Evolutionary conservation across 2,797 vertebrate genomes (phyloP).

Genomic region (Varecia variegata): DNA sequence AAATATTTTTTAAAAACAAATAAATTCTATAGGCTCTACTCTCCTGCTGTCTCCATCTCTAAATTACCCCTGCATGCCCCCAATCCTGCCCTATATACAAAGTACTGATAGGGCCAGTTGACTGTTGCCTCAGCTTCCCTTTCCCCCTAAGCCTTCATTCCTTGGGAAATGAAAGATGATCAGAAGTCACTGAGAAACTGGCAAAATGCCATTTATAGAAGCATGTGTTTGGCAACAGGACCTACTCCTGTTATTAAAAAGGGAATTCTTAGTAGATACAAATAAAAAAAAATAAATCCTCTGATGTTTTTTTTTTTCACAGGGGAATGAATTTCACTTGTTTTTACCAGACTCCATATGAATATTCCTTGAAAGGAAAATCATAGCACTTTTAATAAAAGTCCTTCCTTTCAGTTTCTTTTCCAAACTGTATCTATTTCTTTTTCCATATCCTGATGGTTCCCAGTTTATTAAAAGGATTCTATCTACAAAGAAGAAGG

Average conservation of each 20-base stretch:
- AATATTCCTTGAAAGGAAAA: slow-evolving; percentile 23
- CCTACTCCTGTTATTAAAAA: background rate
- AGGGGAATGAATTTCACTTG: background rate
- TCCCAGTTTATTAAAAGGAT: background rate
- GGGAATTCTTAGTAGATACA: background rate
- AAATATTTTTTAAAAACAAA: background rate
- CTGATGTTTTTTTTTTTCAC: background rate
- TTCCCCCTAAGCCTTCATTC: background rate
- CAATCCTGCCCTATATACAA: background rate
- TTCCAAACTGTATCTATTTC: background rate
- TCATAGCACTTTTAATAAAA: background rate
- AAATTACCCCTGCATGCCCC: background rate
- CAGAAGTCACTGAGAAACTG: background rate
- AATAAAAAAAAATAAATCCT: background rate
- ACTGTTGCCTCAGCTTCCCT: background rate
- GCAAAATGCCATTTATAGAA: background rate
- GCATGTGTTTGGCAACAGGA: background rate
- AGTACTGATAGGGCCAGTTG: background rate
- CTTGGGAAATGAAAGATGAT: background rate
- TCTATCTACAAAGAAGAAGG: background rate
- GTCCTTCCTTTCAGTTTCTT: background rate
- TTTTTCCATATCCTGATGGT: background rate
- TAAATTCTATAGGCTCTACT: background rate
- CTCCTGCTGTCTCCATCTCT: background rate
- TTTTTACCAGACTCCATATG: background rate